Evolutionary conservation across 2,797 vertebrate species (phyloP), one percentile per base, ranked within the genome.

Genomic region (Xenopus petersii): DNA sequence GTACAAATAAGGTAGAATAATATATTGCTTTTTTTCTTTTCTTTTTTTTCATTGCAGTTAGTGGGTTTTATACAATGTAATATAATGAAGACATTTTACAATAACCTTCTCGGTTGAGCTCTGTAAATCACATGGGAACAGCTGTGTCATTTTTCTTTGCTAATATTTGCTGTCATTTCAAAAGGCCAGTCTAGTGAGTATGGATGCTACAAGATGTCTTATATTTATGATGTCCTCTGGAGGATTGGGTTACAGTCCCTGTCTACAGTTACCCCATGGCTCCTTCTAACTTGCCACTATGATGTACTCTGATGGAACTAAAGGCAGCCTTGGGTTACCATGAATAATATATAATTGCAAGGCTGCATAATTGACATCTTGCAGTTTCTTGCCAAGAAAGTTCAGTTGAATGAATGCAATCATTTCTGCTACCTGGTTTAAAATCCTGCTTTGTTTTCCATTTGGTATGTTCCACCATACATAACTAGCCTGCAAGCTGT

Each of bases 331-430:
- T 33, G 47, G 5, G 36, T 60, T 70, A 60, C 68, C 55, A 47
- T 60, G 56, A 46, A 59, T 70, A 70, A 70, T 70, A 70, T 33
- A 70, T 59, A 60, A 47, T n/a, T 26, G 54, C 67, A 55, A 69
- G 26, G 21, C 30, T 56, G 24, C 51, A 33, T 15, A 67, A 33
- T 26, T 55, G 66, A 12, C 66, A 56, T 21, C 10, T 56, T 58
- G 24, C 30, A 15, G n/a, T 36, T 59, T 15, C 55, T 36, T 48
- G 36, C 56, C 56, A 60, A 60, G 68, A 42, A 69, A 9, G 33
- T 47, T 26, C 21, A 60, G 17, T 60, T 60, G 13, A 2, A 26
- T 60, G 21, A 6, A 42, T 42, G 36, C 36, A 42, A 42, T 42
- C 36, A 42, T 42, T 42, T 9, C 36, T 42, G 4, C 5, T 42